phyloP scores from a whole-genome alignment of 2,113 vertebrate genomes.

The Origma solitaria region DNA sequence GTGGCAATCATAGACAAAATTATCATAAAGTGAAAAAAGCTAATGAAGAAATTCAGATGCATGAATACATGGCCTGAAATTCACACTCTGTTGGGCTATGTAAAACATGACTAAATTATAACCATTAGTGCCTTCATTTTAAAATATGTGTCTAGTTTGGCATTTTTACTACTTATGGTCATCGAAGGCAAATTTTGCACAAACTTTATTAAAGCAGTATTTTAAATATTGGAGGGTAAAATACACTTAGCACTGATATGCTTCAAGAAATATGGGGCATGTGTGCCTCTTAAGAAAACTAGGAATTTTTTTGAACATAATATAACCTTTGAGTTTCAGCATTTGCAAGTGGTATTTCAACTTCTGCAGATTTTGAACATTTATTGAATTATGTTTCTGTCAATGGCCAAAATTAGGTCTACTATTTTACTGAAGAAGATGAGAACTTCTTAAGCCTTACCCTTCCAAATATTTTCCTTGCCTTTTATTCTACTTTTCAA shows the following conservation, averaged over 20 bases:
- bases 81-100: background rate
- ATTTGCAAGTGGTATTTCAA: background rate
- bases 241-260: accelerated
- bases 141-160: background rate
- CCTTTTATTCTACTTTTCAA: background rate
- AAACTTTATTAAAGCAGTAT: background rate
- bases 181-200: accelerated
- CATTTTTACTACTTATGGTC: background rate
- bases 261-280: background rate
- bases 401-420: background rate
- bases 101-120: background rate
- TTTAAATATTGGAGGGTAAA: background rate
- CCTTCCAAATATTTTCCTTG: background rate
- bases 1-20: background rate
- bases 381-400: background rate
- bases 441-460: background rate
- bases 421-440: background rate
- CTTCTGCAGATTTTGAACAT: background rate
- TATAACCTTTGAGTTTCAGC: background rate
- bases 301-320: background rate
- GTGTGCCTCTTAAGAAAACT: background rate
- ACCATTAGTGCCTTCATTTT: background rate
- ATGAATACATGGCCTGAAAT: background rate
- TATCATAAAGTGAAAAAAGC: background rate
- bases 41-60: background rate